Evolutionary conservation across 2,888 invertebrate genomes (phyloP), one percentile per base, ranked within the genome.

Genomic region (Drosophila macrospina): DNA sequence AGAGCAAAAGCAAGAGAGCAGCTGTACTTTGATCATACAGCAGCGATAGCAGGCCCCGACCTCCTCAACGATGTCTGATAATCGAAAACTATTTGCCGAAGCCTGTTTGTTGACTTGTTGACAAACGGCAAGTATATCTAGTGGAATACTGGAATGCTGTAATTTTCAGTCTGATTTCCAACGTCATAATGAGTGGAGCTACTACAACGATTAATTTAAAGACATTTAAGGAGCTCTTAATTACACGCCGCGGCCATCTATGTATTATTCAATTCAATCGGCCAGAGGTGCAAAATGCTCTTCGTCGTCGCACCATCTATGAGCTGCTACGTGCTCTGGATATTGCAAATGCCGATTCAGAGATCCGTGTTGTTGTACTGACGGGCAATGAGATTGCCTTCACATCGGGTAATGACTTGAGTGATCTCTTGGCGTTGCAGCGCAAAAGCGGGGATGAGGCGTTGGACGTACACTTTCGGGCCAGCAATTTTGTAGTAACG

Each of bases 271-370:
- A 92, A 81, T 93, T 97, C 47, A 96, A 97, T 91, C 94, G 96
- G 78, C 96, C 97, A 0, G 90, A 91, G 1, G 96, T 94, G 90
- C 96, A 95, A 90, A 98, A 98, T 94, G 97, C 98, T 0, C 92
- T 98, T 2, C 95, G 94, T 34, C 66, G 80, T 11, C 89, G 94
- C 91, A 96, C 96, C 94, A 97, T 97, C 90, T 86, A 92, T 24
- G 93, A 94, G 69, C 91, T 97, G 30, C 93, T 93, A 10, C 92
- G 93, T 34, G 94, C 95, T 28, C 91, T 98, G 39, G 94, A 95
- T 48, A 93, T 95, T 69, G 96, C 96, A 47, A 95, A 94, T 24
- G 91, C 91, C 13, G 95, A 97, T 91, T 93, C 94, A 20, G 88
- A 93, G 16, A 93, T 96, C 34, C 93, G 93, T 28, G 92, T 96